Base-by-base conservation (phyloP, 2,797 vertebrate species). In the Craterocephalus amniculus region DNA sequence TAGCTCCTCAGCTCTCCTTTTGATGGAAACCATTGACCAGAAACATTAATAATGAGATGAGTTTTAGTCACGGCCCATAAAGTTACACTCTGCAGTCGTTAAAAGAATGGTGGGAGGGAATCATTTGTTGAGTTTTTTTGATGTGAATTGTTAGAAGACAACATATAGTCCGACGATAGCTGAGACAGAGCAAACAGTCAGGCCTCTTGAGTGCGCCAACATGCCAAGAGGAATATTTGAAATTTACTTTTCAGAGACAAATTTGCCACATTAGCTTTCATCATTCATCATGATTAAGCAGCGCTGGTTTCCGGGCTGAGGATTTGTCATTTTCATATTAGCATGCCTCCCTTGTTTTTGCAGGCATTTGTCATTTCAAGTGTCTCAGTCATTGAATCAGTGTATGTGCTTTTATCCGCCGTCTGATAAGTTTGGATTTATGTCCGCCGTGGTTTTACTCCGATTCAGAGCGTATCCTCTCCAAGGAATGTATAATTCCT, bases 1-100 rank as follows among this genome's bases (percentile, higher is more conserved):
- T 48, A 65, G 72, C 78, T 80, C 64, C 71, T 61, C 74, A 71
- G 51, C 40, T 81, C 82, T 76, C 57, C 79, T 86, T 85, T 79
- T 82, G 88, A 93, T 85, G 84, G 86, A 85, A 72, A 78, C 63
- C 87, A 80, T 83, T 80, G 91, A 88, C 89, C 84, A 83, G 86
- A 77, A 76, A 78, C 88, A 85, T 90, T 88, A 83, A 92, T 84
- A 87, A 91, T 76, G 83, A 81, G 70, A 84, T 87, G 77, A 83
- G 87, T 83, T 91, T 90, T 87, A 90, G 89, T 89, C 87, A 86
- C 45, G 65, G 67, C 68, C 78, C 89, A 91, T 92, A 89, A 92
- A 90, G 81, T 83, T 70, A 87, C 80, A 69, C 75, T 87, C 79
- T 83, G 83, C 78, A 56, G 80, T 77, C 58, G 55, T 83, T 84